These are phyloP conservation scores for Keiferia lycopersicella DNA, from an alignment of 2,888 invertebrate genomes.

Conservation along the genomic window DNA sequence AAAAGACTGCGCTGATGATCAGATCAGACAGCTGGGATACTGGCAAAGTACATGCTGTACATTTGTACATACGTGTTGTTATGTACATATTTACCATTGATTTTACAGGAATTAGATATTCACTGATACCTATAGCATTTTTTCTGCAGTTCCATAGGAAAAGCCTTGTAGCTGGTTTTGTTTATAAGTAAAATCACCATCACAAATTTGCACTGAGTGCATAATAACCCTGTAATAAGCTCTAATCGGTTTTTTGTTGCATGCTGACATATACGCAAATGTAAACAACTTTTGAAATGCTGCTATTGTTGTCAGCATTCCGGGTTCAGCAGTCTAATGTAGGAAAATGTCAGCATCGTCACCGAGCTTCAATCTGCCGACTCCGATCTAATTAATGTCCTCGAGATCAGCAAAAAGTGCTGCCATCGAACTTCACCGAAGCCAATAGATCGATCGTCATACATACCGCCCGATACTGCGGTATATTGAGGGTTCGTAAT, in stretches of 20 bases:
- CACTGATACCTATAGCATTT: too few species aligned
- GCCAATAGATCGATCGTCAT: conserved; percentile 45
- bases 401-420: conserved; percentile 61
- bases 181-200: too few species aligned
- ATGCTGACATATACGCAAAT: conserved; percentile 23
- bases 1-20: too few species aligned
- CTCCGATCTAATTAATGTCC: conserved; percentile 70
- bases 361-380: conserved; percentile 54
- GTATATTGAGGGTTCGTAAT: too few species aligned
- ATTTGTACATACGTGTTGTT: not conserved
- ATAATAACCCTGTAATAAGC: conserved; percentile 34
- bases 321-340: conserved; percentile 68
- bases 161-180: too few species aligned
- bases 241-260: conserved; percentile 29
- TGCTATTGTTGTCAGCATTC: conserved; percentile 57
- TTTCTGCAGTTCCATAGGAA: too few species aligned
- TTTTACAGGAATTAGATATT: too few species aligned
- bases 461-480: too few species aligned
- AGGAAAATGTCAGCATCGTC: conserved; percentile 69
- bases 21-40: too few species aligned
- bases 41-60: not conserved
- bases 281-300: conserved; percentile 5
- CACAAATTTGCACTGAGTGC: too few species aligned
- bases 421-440: conserved; percentile 38
- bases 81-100: not conserved